A percentile compares a stretch with the other conserved stretches of the same genome.
phyloP scores from a whole-genome alignment of 2,113 vertebrate genomes.

The Syrmaticus mikado region DNA sequence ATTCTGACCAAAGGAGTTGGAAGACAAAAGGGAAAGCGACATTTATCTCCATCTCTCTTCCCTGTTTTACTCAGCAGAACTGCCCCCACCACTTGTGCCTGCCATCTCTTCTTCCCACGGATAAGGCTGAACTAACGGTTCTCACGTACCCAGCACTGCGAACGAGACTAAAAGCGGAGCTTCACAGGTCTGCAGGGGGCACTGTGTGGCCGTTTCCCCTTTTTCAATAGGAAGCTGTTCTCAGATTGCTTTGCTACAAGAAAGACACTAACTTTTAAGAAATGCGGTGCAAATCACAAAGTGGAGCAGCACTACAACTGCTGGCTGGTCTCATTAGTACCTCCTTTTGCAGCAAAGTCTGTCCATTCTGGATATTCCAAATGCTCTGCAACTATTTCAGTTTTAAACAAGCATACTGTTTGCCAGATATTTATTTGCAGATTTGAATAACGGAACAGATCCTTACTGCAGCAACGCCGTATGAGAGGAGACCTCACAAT shows the following conservation, averaged over 20 bases:
- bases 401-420: not conserved
- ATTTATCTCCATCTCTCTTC: not conserved
- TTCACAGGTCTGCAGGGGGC: not conserved
- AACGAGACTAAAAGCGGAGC: not conserved
- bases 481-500: not conserved
- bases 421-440: slow-evolving; percentile 44
- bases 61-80: not conserved
- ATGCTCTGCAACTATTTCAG: not conserved
- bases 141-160: not conserved
- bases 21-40: not conserved
- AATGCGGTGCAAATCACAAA: slow-evolving; percentile 2
- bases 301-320: not conserved
- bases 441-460: slow-evolving; percentile 36
- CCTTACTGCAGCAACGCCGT: not conserved
- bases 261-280: slow-evolving; percentile 2
- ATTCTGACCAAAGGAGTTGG: not conserved
- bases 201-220: slow-evolving; percentile 41
- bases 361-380: not conserved
- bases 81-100: too few relatives aligned
- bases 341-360: not conserved
- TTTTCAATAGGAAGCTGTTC: slow-evolving; percentile 8
- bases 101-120: not conserved
- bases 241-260: slow-evolving; percentile 63
- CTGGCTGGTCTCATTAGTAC: not conserved
- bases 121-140: not conserved